A percentile compares a stretch with the other conserved stretches of the same genome.
Conservation (phyloP, 1,140 invertebrate species). For the Hyphantria cunea region DNA sequence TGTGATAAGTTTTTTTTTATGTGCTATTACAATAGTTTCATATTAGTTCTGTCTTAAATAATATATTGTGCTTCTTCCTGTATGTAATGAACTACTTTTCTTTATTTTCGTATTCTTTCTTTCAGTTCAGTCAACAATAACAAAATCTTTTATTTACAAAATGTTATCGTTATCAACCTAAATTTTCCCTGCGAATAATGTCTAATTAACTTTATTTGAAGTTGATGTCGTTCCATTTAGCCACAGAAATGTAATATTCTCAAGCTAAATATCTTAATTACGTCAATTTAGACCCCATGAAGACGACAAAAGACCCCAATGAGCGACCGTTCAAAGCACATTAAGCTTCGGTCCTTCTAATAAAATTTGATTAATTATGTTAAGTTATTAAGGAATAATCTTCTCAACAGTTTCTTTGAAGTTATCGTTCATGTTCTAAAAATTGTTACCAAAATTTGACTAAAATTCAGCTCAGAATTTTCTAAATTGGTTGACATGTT, state of each 20-base stretch:
- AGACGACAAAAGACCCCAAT: slow-evolving; percentile 25
- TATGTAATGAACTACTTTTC: too few species aligned
- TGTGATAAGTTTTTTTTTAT: too few species aligned
- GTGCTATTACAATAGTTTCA: too few species aligned
- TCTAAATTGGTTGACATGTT: too few species aligned
- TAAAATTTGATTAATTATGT: slow-evolving; percentile 33
- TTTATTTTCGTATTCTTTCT: too few species aligned
- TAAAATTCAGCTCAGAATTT: background rate
- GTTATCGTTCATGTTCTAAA: slow-evolving; percentile 5
- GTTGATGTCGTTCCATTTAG: slow-evolving; percentile 18
- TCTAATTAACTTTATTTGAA: slow-evolving; percentile 19
- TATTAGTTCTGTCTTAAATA: too few species aligned
- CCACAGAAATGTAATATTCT: slow-evolving; percentile 24
- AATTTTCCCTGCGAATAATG: slow-evolving; percentile 4
- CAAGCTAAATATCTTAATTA: slow-evolving; percentile 27
- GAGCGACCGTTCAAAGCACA: slow-evolving; percentile 22
- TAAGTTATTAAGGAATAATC: slow-evolving; percentile 24
- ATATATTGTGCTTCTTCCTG: too few species aligned
- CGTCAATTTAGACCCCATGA: slow-evolving; percentile 23
- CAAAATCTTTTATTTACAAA: background rate
- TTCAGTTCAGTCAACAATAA: too few species aligned
- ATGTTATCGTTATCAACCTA: slow-evolving; percentile 2
- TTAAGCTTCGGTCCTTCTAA: slow-evolving; percentile 26
- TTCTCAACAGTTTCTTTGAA: slow-evolving; percentile 19
- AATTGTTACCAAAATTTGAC: slow-evolving; percentile 4